Conservation (phyloP, 2,113 vertebrate species). For the Mastomys natalensis region DNA sequence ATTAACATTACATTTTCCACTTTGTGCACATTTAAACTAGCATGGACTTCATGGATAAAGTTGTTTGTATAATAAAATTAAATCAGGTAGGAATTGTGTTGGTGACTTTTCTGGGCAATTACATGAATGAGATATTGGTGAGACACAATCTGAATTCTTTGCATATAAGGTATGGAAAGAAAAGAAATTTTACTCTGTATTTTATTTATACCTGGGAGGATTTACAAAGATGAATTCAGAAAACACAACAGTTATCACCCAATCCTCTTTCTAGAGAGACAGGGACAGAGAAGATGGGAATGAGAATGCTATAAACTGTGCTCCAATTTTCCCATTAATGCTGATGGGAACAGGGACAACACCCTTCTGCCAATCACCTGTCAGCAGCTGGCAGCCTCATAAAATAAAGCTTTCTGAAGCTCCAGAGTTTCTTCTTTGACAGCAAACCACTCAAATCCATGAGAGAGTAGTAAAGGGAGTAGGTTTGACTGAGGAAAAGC, state of each 20-base stretch:
- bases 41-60: background rate
- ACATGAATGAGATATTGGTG: background rate
- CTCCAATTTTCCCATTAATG: background rate
- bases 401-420: background rate
- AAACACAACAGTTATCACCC: background rate
- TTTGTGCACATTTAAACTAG: background rate
- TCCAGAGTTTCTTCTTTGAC: background rate
- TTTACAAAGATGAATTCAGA: background rate
- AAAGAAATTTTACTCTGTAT: background rate
- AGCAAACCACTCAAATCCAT: background rate
- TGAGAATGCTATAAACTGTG: background rate
- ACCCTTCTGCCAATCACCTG: background rate
- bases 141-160: background rate
- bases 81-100: background rate
- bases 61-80: background rate
- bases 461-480: fast-evolving
- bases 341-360: background rate
- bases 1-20: background rate
- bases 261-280: background rate
- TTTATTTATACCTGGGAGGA: background rate
- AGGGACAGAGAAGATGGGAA: background rate
- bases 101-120: background rate
- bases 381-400: background rate
- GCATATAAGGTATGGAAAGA: background rate
- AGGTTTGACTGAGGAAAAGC: background rate